Conservation (phyloP, 2,888 invertebrate species). For the Phalera bucephala region DNA sequence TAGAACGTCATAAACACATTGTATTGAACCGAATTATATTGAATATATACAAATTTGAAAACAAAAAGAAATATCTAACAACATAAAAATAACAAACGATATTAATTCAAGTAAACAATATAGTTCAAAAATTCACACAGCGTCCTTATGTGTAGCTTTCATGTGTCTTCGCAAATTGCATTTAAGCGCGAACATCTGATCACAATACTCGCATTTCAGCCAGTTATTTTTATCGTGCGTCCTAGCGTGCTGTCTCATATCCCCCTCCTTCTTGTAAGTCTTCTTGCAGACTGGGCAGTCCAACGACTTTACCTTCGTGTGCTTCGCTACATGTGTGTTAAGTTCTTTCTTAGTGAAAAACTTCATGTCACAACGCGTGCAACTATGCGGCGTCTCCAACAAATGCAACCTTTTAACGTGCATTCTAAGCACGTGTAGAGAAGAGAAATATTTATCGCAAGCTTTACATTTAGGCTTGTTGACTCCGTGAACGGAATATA, state of each 20-base stretch:
- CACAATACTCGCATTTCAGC: slow-evolving; percentile 25
- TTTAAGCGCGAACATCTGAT: slow-evolving; percentile 42
- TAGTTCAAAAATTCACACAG: too few relatives aligned
- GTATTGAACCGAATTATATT: too few relatives aligned
- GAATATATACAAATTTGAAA: too few relatives aligned
- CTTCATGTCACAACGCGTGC: slow-evolving; percentile 54
- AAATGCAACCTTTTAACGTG: slow-evolving; percentile 50
- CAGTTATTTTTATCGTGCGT: slow-evolving; percentile 36
- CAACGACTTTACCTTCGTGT: slow-evolving; percentile 45
- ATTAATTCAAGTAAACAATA: too few relatives aligned
- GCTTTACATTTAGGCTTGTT: slow-evolving; percentile 15
- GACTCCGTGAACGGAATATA: neutral
- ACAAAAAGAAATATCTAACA: too few relatives aligned
- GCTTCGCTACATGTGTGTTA: slow-evolving; percentile 44
- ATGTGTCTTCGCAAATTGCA: slow-evolving; percentile 38
- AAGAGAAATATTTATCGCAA: slow-evolving; percentile 35
- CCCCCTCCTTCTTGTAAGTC: slow-evolving; percentile 33
- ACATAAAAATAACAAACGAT: too few relatives aligned
- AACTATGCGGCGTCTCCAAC: slow-evolving; percentile 45
- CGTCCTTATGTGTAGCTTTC: slow-evolving; percentile 1
- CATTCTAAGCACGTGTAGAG: slow-evolving; percentile 23
- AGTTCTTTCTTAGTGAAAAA: slow-evolving; percentile 34
- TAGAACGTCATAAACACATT: too few relatives aligned
- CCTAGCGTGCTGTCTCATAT: slow-evolving; percentile 34
- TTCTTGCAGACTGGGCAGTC: slow-evolving; percentile 56